phyloP scores from a whole-genome alignment of 2,113 vertebrate species.

The Bufo bufo region DNA sequence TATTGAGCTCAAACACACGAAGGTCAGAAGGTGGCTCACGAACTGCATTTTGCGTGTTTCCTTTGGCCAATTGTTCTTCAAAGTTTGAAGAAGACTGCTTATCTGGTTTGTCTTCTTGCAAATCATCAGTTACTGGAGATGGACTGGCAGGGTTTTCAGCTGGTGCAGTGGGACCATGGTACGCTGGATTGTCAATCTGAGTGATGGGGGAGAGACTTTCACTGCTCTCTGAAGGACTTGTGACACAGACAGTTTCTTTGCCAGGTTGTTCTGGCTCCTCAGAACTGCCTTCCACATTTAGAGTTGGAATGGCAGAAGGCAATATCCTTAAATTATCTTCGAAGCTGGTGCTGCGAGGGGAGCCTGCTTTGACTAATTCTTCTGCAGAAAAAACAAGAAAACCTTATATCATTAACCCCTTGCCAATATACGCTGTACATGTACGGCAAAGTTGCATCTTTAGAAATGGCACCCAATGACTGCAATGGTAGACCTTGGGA shows the following conservation, averaged over 20 bases:
- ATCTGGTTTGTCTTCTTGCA: constrained; percentile 60
- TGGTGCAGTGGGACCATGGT: constrained; percentile 57
- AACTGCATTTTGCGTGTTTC: constrained; percentile 71
- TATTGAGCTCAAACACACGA: constrained; percentile 94
- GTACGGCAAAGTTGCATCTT: too few species aligned
- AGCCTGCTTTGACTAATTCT: constrained; percentile 78
- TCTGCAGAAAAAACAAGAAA: constrained; percentile 69
- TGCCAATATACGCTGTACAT: too few species aligned
- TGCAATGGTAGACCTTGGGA: too few species aligned
- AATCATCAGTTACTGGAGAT: constrained; percentile 61
- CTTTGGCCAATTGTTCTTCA: constrained; percentile 65
- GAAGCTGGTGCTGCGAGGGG: constrained; percentile 70
- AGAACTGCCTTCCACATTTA: constrained; percentile 58
- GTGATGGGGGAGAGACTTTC: constrained; percentile 89
- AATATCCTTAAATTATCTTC: constrained; percentile 63
- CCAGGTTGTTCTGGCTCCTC: constrained; percentile 61
- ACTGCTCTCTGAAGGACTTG: constrained; percentile 83
- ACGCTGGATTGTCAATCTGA: constrained; percentile 78
- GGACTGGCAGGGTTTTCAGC: constrained; percentile 65
- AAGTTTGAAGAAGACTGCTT: constrained; percentile 38
- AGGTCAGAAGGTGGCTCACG: constrained; percentile 85
- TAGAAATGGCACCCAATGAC: too few species aligned
- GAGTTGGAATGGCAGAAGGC: constrained; percentile 55
- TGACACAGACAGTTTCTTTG: constrained; percentile 55
- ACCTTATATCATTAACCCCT: too few species aligned